Evolutionary conservation across 2,113 vertebrate species (phyloP).

Genomic region (Anoura caudifer): DNA sequence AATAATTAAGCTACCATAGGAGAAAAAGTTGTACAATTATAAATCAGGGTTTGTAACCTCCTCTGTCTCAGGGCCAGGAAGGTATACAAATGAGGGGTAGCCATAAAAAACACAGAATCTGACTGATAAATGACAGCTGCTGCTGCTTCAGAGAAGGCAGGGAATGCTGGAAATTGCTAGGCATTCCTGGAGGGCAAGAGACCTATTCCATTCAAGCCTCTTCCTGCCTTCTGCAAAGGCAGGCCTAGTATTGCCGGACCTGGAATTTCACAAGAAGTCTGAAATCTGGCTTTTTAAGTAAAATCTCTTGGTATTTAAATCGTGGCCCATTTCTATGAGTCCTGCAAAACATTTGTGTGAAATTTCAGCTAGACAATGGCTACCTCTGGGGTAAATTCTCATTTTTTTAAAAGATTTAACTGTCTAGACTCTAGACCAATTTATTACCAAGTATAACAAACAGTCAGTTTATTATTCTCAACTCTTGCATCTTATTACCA

Average conservation of each 20-base stretch:
- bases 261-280: not conserved
- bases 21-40: not conserved
- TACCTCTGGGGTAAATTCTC: slow-evolving; percentile 3
- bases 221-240: not conserved
- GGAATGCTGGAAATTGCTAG: not conserved
- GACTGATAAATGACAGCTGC: not conserved
- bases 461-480: not conserved
- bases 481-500: not conserved
- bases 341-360: not conserved
- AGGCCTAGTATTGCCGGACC: not conserved
- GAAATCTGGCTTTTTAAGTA: slow-evolving; percentile 20
- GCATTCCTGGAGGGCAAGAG: not conserved
- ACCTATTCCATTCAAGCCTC: not conserved
- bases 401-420: slow-evolving; percentile 11
- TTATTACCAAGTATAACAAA: not conserved
- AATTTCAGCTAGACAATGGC: not conserved
- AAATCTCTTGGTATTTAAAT: slow-evolving; percentile 28
- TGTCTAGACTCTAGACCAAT: not conserved
- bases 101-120: not conserved
- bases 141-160: not conserved
- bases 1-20: not conserved
- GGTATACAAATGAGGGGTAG: not conserved
- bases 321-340: not conserved
- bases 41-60: slow-evolving; percentile 5
- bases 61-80: not conserved